Evolutionary conservation across 2,113 vertebrate genomes (phyloP), one percentile per base, ranked within the genome.

Genomic region (Nothocercus nigrocapillus): DNA sequence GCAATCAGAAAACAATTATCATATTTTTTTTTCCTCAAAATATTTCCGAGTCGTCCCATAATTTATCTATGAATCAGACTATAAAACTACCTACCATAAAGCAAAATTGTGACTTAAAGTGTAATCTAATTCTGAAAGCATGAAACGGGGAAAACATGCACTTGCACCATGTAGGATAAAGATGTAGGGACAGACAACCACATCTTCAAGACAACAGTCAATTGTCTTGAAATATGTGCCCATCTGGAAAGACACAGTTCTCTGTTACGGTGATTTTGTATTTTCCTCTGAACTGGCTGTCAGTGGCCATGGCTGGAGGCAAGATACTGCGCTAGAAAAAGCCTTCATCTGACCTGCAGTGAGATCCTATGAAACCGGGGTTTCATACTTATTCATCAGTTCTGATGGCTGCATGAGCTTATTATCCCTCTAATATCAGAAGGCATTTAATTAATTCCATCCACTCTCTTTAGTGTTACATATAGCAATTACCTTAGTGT

Each of bases 381-480:
- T 34, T 89, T 74, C 42, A 1, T 59, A 20, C 20, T 30, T 62
- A 82, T 38, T 69, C 67, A 79, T 64, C 1, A 0, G 3, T 89
- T 90, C 54, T 82, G 5, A 15, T 61, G 7, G 4, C 24, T 90
- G 16, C 9, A 94, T 70, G 30, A 83, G n/a, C 16, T 62, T 62
- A 66, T 62, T 76, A 53, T 59, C 77, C 61, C 11, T 64, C 15
- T 21, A 56, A 32, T 78, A 83, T 36, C 70, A 80, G 56, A 91
- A 76, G 19, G 27, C 17, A 82, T 2, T 5, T 95, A 70, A 94
- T 85, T 93, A 91, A 94, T 91, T 84, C 38, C 32, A 53, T 56
- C 17, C 32, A 9, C 24, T 78, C 14, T 56, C 38, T 83, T 81
- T 72, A 75, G 42, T 38, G 82, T 38, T 24, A 68, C 61, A 75